Conservation (phyloP, 1,140 invertebrate genomes). For the Drosophila seguyi region DNA sequence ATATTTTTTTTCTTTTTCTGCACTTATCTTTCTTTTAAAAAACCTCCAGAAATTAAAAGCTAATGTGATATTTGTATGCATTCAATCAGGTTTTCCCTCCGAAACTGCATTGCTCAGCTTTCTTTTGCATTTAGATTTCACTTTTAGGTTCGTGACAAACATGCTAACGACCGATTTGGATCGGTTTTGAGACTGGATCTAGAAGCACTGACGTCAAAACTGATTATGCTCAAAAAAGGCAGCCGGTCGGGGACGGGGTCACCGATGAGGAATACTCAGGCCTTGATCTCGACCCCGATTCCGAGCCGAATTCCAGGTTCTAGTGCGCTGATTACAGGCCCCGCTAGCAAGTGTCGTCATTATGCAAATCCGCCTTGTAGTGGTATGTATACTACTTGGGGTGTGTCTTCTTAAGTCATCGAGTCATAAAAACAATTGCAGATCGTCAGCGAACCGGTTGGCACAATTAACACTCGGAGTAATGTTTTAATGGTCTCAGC, state of each 20-base stretch:
- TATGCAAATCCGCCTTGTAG: conserved; percentile 50
- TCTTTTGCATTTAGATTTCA: conserved; percentile 54
- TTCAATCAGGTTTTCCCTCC: conserved; percentile 3
- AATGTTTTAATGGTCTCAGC: conserved; percentile 13
- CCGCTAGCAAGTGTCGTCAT: conserved; percentile 50
- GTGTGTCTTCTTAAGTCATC: conserved; percentile 58
- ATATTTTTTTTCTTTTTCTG: neutral
- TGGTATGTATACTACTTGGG: conserved; percentile 17
- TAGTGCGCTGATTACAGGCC: conserved; percentile 15
- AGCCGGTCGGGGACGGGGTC: conserved; percentile 9
- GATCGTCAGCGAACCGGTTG: conserved; percentile 44
- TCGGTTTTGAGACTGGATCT: conserved; percentile 32
- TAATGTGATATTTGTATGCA: conserved; percentile 21
- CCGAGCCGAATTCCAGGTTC: conserved; percentile 21
- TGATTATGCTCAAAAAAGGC: conserved; percentile 49
- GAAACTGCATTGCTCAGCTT: conserved; percentile 34
- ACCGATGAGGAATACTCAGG: conserved; percentile 1
- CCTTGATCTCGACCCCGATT: conserved; percentile 24
- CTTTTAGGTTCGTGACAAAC: conserved; percentile 70
- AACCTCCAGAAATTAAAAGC: neutral
- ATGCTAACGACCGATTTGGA: conserved; percentile 58
- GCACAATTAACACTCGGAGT: conserved; percentile 27
- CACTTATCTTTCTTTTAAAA: neutral
- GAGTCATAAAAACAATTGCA: conserved; percentile 35
- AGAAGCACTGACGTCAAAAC: conserved; percentile 37